phyloP scores from a whole-genome alignment of 2,888 invertebrate species.

The Tolmerus cingulatus region DNA sequence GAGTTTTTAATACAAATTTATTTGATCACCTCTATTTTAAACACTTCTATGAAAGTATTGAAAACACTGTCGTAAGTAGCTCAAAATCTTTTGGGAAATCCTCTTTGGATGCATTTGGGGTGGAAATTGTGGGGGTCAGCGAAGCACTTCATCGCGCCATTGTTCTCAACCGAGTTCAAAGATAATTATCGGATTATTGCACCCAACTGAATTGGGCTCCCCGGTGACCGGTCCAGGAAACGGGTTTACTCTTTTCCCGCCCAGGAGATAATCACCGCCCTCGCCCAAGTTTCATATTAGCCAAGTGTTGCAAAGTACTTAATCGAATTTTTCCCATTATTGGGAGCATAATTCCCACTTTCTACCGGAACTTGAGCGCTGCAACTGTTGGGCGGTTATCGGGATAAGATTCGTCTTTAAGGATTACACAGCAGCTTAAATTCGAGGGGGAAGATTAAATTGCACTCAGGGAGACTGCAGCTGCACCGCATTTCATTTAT shows the following conservation, averaged over 20 bases:
- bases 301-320: slow-evolving; percentile 41
- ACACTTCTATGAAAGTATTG: background rate
- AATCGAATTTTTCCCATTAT: slow-evolving; percentile 42
- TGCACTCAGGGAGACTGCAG: background rate
- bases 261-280: slow-evolving; percentile 6
- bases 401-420: slow-evolving; percentile 13
- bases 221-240: background rate
- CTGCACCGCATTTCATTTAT: background rate
- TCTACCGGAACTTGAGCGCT: background rate
- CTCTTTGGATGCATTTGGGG: background rate
- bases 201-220: slow-evolving; percentile 19
- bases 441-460: background rate
- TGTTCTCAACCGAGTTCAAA: slow-evolving; percentile 20
- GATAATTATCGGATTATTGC: slow-evolving; percentile 40
- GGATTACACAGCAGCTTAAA: background rate
- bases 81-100: background rate
- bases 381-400: slow-evolving; percentile 8
- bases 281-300: slow-evolving; percentile 23
- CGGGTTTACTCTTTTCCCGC: background rate
- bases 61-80: background rate
- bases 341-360: slow-evolving; percentile 8
- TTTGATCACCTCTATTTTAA: no score
- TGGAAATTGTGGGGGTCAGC: background rate
- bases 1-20: no score
- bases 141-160: background rate